Evolutionary conservation across 1,140 invertebrate genomes (phyloP), one percentile per base, ranked within the genome.

Genomic region (Hyles euphorbiae): DNA sequence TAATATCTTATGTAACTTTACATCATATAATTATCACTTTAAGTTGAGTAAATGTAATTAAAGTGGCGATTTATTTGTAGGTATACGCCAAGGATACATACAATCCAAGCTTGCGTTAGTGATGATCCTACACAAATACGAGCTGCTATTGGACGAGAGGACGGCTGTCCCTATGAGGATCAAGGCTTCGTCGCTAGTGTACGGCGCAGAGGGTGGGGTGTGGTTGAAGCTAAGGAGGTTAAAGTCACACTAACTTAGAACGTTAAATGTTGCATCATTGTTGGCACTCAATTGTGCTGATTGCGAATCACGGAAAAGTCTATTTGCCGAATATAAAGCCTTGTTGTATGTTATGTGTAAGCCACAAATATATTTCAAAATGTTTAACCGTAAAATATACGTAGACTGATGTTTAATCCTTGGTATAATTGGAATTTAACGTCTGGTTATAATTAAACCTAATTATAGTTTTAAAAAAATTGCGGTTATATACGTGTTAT

Each of bases 21-120:
- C 22, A 22, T 22, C 22, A 2, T 22, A 1, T 22, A 22, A 1
- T 22, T 2, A 48, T 5, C 7, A 48, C 46, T 11, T 10, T 10
- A 11, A 10, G 12, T 48, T 4, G n/a, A 48, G n/a, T 48, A 48
- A n/a, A n/a, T 48, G n/a, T 10, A 5, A 48, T 48, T 62, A 49
- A 34, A 53, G 8, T 5, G 8, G 8, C 8, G 4, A 5, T 5
- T 40, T 40, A 8, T 67, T 83, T 70, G 34, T 58, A 84, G 83
- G 81, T 56, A 60, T 83, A 11, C 74, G 78, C 12, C 83, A 87
- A 77, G 91, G 89, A 2, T 71, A 90, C n/a, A 78, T 90, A 56
- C 90, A 91, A 70, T 80, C 83, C 3, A 91, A 91, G 79, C 61
- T 91, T 57, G 89, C 81, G 33, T 55, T 91, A 32, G 77, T 89